Conservation (phyloP, 2,113 vertebrate species). For the Equus quagga region DNA sequence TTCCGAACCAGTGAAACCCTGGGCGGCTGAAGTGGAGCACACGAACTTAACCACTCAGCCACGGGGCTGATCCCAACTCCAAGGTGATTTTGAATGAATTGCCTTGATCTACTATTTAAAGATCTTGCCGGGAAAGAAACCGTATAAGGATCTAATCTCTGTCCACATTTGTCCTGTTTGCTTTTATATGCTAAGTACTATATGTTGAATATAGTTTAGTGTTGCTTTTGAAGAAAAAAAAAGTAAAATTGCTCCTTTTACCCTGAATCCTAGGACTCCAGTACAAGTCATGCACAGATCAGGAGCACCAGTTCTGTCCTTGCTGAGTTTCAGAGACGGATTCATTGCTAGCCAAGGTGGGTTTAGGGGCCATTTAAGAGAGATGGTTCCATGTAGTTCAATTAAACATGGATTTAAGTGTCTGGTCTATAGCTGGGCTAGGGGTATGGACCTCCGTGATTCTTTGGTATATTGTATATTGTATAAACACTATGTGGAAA, state of each 20-base stretch:
- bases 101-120: background rate
- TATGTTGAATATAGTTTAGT: background rate
- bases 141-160: background rate
- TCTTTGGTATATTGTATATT: background rate
- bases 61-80: background rate
- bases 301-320: constrained; percentile 88
- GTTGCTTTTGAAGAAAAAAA: constrained; percentile 20
- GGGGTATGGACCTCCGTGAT: background rate
- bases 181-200: background rate
- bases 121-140: background rate
- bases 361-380: background rate
- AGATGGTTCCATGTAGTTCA: background rate
- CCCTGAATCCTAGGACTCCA: constrained; percentile 81
- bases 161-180: background rate
- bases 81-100: background rate
- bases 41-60: too few species aligned
- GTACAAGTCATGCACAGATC: constrained; percentile 87
- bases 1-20: too few species aligned
- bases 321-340: constrained; percentile 86
- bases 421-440: background rate
- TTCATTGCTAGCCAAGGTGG: constrained; percentile 90
- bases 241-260: background rate
- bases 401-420: background rate
- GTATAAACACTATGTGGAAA: too few species aligned
- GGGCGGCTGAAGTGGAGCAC: too few species aligned